Evolutionary conservation across 2,797 vertebrate genomes (phyloP), one percentile per base, ranked within the genome.

Genomic region (Carapus acus): DNA sequence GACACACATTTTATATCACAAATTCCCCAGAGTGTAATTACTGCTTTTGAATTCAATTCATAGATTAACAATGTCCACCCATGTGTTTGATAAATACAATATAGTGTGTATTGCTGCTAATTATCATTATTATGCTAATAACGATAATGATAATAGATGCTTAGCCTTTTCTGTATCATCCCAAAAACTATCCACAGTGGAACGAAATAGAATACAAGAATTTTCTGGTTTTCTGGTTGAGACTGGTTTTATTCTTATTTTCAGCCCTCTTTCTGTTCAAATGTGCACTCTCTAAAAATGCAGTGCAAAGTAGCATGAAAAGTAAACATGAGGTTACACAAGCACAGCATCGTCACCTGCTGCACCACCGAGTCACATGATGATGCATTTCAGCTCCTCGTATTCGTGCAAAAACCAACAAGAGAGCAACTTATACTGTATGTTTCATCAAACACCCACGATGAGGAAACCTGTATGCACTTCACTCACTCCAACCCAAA

Each of bases 11-110:
- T 5, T 33, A 4, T n/a, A n/a, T n/a, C n/a, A n/a, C n/a, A n/a
- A n/a, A n/a, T n/a, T n/a, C n/a, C n/a, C n/a, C n/a, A n/a, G n/a
- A n/a, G n/a, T n/a, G n/a, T n/a, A n/a, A n/a, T n/a, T n/a, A n/a
- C n/a, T n/a, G n/a, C n/a, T n/a, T n/a, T n/a, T n/a, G n/a, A n/a
- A n/a, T n/a, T n/a, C n/a, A n/a, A n/a, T n/a, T n/a, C n/a, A n/a
- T n/a, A n/a, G n/a, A n/a, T n/a, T n/a, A n/a, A n/a, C n/a, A n/a
- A n/a, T n/a, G n/a, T n/a, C n/a, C n/a, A n/a, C n/a, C n/a, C n/a
- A 13, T 33, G 31, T 88, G 49, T 88, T 86, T 2, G 27, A 81
- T 90, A 58, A 88, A 87, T 1, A 90, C 88, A 19, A 91, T 87
- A 62, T 59, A 62, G 46, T 45, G 43, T 20, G 81, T 89, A 81